Percentiles rank a stretch among this genome's conserved stretches.
Conservation (phyloP, 2,113 vertebrate species). For the Stomatorhinus ivindoensis region DNA sequence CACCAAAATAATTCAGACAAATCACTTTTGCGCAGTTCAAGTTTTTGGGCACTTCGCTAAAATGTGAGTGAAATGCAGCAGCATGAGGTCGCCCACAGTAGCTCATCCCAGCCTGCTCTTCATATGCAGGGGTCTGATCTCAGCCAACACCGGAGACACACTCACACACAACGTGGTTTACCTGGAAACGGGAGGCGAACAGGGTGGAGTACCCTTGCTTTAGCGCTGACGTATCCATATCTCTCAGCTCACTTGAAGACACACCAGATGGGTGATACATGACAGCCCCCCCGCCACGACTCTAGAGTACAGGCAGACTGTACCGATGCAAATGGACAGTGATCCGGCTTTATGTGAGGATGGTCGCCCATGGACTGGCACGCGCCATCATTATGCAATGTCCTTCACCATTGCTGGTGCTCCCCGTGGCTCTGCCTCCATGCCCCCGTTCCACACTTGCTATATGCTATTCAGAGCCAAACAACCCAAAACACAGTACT, state of each 20-base stretch:
- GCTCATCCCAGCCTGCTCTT: background rate
- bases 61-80: background rate
- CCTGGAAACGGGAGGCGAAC: slow-evolving; percentile 24
- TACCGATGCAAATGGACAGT: background rate
- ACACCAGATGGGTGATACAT: background rate
- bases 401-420: background rate
- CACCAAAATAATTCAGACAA: background rate
- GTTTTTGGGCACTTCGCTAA: background rate
- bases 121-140: background rate
- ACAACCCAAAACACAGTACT: background rate
- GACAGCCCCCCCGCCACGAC: background rate
- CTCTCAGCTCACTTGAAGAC: background rate
- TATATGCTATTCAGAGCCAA: slow-evolving; percentile 6
- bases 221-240: slow-evolving; percentile 25
- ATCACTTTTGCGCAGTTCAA: background rate
- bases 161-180: background rate
- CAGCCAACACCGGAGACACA: background rate
- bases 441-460: background rate
- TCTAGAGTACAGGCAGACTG: background rate
- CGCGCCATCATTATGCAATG: background rate
- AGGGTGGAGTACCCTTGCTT: slow-evolving; percentile 24
- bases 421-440: background rate
- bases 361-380: background rate
- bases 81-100: background rate
- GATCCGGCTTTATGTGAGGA: background rate